phyloP scores from a whole-genome alignment of 2,113 vertebrate genomes.

The Entosphenus tridentatus region DNA sequence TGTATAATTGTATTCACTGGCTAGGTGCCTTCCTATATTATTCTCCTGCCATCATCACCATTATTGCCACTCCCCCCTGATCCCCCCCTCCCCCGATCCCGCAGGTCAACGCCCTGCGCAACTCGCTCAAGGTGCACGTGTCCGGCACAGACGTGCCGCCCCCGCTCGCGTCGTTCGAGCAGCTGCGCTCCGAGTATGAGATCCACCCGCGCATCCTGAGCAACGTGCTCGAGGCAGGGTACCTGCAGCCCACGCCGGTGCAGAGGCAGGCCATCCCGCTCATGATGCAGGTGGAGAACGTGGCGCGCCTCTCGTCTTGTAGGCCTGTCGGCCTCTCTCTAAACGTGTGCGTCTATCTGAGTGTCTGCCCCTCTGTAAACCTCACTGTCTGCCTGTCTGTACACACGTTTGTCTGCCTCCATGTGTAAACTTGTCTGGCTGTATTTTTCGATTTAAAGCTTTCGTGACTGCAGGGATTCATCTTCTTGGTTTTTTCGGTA shows the following conservation, averaged over 20 bases:
- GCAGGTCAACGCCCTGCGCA: slow-evolving; percentile 52
- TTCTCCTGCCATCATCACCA: slow-evolving; percentile 9
- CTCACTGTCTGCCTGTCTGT: too few relatives aligned
- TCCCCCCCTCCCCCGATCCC: background rate
- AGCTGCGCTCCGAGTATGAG: slow-evolving; percentile 51
- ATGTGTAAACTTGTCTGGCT: too few relatives aligned
- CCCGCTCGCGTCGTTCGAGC: slow-evolving; percentile 48
- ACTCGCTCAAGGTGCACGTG: slow-evolving; percentile 47
- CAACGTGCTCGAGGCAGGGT: slow-evolving; percentile 45
- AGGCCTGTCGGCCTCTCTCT: too few relatives aligned
- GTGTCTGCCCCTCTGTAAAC: too few relatives aligned
- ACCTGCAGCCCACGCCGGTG: slow-evolving; percentile 45
- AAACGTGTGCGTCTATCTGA: too few relatives aligned
- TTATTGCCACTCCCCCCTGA: too few relatives aligned
- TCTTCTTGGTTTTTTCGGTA: too few relatives aligned
- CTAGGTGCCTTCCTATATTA: background rate
- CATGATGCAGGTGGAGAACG: slow-evolving; percentile 57
- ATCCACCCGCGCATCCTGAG: slow-evolving; percentile 42
- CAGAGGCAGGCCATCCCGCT: slow-evolving; percentile 86
- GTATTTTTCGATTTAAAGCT: too few relatives aligned
- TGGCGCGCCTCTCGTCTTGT: background rate
- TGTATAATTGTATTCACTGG: background rate
- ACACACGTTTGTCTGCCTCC: too few relatives aligned
- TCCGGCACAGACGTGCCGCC: slow-evolving; percentile 68
- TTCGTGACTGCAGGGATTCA: too few relatives aligned